A percentile compares a stretch with the other conserved stretches of the same genome.
Conservation (phyloP, 2,888 invertebrate genomes). For the Hybos culiciformis region DNA sequence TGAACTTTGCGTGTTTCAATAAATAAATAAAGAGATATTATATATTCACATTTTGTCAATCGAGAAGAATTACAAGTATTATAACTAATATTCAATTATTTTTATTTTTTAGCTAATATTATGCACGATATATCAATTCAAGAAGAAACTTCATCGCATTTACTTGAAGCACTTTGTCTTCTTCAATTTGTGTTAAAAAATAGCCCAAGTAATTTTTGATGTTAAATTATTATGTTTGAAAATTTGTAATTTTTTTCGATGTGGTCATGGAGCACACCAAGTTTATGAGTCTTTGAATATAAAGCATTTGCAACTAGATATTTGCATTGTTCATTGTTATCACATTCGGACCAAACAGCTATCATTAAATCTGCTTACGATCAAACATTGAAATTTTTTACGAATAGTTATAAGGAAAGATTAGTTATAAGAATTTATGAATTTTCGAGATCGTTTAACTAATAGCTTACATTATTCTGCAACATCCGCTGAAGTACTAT, state of each 20-base stretch:
- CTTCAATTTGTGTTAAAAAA: constrained; percentile 58
- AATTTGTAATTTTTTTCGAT: constrained; percentile 63
- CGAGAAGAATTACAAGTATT: neutral
- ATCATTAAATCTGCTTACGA: constrained; percentile 58
- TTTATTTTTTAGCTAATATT: constrained; percentile 30
- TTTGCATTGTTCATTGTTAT: constrained; percentile 60
- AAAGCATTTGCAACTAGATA: constrained; percentile 90
- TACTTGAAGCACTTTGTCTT: constrained; percentile 51
- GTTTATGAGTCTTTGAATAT: constrained; percentile 70
- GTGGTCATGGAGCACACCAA: constrained; percentile 56
- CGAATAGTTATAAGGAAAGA: constrained; percentile 78
- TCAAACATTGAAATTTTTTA: constrained; percentile 71
- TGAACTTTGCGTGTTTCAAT: no score
- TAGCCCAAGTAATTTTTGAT: constrained; percentile 81
- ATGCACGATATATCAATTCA: constrained; percentile 40
- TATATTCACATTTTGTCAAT: no score
- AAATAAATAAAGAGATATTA: no score
- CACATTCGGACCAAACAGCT: constrained; percentile 55
- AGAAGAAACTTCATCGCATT: constrained; percentile 40
- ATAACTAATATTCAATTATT: no score
- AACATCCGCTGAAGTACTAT: constrained; percentile 50
- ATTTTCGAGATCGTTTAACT: constrained; percentile 65
- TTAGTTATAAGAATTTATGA: constrained; percentile 80
- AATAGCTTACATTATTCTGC: constrained; percentile 66
- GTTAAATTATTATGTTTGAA: constrained; percentile 71